Base-by-base conservation (phyloP, 1,140 invertebrate genomes). In the Lordiphosa collinella region DNA sequence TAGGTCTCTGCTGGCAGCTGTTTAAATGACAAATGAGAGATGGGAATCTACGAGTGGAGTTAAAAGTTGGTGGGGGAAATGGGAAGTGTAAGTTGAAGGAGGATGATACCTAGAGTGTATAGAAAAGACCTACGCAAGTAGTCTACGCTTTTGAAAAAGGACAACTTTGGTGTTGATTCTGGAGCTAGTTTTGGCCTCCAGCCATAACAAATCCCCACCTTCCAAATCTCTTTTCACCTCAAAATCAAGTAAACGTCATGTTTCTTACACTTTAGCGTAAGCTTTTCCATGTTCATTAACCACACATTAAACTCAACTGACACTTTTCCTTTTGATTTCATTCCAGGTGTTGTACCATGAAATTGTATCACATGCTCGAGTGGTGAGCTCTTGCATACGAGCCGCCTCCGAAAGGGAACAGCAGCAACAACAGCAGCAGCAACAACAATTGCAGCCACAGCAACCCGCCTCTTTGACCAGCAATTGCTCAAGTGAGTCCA, bases 311-410 rank as follows among this genome's bases (percentile, higher is more conserved):
- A 25, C 46, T 16, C 31, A 51, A 55, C 56, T 48, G 37, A 59
- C 53, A 60, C 44, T 51, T 59, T 60, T 67, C 50, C 49, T 61
- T 43, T 18, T 37, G 16, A 56, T 65, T 75, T 55, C 32, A 35
- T 91, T 90, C 50, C 90, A 95, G 94, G 91, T 92, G 86, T 91
- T 95, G 70, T 93, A 94, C 88, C 90, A 91, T 88, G 93, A 94
- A 88, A 94, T 95, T 74, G 93, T 94, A 90, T 92, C 92, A 60
- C 93, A 94, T 86, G 93, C 93, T 34, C 92, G 93, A 76, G 92
- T 94, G 64, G 92, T 95, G 50, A 92, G 91, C 72, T 92, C 92
- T 50, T 92, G 94, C 44, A 91, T 94, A 38, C 75, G 72, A 14
- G 82, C 76, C 57, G 87, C 87, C 60, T 79, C 73, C 34, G 87